Base-by-base conservation (phyloP, 2,888 invertebrate genomes). In the Hirtodrosophila trivittata region DNA sequence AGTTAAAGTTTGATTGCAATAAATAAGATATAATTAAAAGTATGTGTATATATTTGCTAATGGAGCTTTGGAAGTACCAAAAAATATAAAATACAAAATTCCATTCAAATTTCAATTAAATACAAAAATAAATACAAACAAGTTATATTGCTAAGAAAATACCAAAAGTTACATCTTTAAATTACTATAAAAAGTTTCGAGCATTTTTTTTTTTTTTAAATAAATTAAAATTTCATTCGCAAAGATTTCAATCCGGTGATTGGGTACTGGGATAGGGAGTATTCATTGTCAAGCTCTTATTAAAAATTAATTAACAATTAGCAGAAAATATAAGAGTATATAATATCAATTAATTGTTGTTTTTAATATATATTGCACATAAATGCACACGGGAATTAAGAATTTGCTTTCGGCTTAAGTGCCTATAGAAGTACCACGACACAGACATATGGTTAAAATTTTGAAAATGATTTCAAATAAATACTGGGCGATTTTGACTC, bases 281-380 rank as follows among this genome's bases (percentile, higher is more conserved):
- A 71, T 71, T 74, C 75, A 64, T 71, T 75, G 68, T 75, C 75
- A 78, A 78, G 80, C 52, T 78, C 60, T 83, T 51, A 71, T 75
- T 80, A 75, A 73, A 80, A 86, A 80, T 86, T 86, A 80, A 86
- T 86, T 86, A 80, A 80, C 80, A 80, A 82, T 74, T 73, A 58
- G 63, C 62, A 47, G 14, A 58, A 71, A 65, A 39, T 60, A 63
- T 58, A 46, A 68, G 64, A n/a, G 75, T 55, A 67, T 45, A 63
- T 66, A 71, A 70, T 83, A 76, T 78, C 56, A 64, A 62, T 78
- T 49, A 45, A 41, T 62, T 60, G 49, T 56, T 69, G 57, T 18
- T 45, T 38, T 41, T 60, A 55, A 47, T 57, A 35, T 45, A 62
- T 76, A 75, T 75, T 73, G 72, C 72, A 75, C 70, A 65, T 60